Evolutionary conservation across 1,140 invertebrate species (phyloP).

Genomic region (Scaptomyza pallida): DNA sequence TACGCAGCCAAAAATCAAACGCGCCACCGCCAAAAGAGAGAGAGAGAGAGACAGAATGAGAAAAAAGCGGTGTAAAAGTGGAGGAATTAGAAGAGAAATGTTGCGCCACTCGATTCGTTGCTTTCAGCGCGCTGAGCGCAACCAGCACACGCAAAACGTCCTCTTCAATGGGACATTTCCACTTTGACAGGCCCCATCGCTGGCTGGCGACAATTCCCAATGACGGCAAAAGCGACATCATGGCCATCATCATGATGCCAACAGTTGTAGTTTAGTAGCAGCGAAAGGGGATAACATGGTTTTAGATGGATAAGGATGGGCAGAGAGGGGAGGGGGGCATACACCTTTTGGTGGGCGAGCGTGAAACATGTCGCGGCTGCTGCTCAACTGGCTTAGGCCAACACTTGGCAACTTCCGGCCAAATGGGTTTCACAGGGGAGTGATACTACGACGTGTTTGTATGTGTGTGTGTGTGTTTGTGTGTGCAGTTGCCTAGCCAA

Average conservation of each 20-base stretch:
- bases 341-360: conserved; percentile 26
- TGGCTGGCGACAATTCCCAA: conserved; percentile 47
- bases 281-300: no score
- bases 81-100: conserved; percentile 14
- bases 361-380: conserved; percentile 41
- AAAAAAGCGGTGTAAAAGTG: conserved; percentile 10
- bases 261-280: neutral
- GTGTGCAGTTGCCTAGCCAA: neutral
- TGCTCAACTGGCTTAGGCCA: conserved; percentile 23
- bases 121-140: conserved; percentile 51
- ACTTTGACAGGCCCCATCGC: conserved; percentile 68
- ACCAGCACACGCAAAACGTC: conserved; percentile 48
- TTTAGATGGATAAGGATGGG: no score
- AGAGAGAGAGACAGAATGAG: no score
- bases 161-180: conserved; percentile 75
- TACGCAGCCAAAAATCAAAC: conserved; percentile 52
- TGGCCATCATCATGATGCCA: conserved; percentile 5
- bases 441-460: no score
- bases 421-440: neutral
- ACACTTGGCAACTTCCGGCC: conserved; percentile 19
- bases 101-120: conserved; percentile 45
- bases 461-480: neutral
- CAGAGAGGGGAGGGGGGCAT: no score
- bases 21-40: conserved; percentile 11
- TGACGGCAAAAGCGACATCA: conserved; percentile 44